A percentile compares a stretch with the other conserved stretches of the same genome.
Conservation (phyloP, 2,797 vertebrate genomes). For the Sandelia bainsii region DNA sequence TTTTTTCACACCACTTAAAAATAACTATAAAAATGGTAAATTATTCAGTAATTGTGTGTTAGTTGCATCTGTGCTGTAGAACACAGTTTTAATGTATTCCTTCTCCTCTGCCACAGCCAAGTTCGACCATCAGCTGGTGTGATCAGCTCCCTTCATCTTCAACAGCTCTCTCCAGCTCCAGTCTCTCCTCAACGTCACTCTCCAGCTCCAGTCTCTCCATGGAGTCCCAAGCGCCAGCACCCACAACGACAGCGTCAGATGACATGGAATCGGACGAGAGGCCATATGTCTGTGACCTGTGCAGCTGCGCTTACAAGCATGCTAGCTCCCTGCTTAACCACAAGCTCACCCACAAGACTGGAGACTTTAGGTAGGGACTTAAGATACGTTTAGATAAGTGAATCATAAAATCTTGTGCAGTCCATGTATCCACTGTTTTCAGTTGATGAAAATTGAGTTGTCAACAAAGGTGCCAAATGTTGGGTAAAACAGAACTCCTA, state of each 20-base stretch:
- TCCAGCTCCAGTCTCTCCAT: conserved; percentile 76
- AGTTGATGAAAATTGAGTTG: background rate
- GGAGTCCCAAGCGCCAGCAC: conserved; percentile 66
- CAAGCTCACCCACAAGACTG: conserved; percentile 88
- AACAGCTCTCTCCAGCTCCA: conserved; percentile 71
- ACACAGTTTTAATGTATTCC: background rate
- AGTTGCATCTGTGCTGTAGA: background rate
- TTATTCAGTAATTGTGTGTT: background rate
- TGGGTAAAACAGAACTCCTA: background rate
- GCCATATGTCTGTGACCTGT: conserved; percentile 87
- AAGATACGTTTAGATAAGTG: background rate
- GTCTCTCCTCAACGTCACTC: conserved; percentile 74
- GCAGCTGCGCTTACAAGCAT: conserved; percentile 89
- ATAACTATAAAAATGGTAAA: too few relatives aligned
- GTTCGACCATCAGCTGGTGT: conserved; percentile 82
- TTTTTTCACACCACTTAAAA: background rate
- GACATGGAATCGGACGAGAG: conserved; percentile 83
- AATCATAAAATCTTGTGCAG: background rate
- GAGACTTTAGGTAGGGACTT: conserved; percentile 81
- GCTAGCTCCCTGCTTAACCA: conserved; percentile 89
- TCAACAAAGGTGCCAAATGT: background rate
- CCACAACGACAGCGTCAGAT: conserved; percentile 52
- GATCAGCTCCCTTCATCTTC: conserved; percentile 79
- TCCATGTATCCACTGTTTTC: background rate
- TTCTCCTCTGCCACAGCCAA: conserved; percentile 64